Evolutionary conservation across 2,113 vertebrate species (phyloP).

Genomic region (Notothenia rossii): DNA sequence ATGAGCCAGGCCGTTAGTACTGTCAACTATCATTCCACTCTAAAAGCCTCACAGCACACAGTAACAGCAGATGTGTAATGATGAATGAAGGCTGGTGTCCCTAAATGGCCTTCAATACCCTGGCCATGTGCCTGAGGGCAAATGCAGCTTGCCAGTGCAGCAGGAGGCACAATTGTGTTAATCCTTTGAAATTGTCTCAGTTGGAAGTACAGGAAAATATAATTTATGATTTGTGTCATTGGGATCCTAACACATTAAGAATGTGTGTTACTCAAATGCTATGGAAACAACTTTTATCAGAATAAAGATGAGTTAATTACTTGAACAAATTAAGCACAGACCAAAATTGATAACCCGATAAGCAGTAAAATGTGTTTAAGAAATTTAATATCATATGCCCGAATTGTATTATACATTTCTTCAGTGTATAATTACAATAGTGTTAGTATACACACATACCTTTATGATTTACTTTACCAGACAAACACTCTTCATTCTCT

Average conservation of each 20-base stretch:
- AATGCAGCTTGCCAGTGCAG: slow-evolving; percentile 17
- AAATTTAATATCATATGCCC: background rate
- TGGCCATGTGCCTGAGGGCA: slow-evolving; percentile 8
- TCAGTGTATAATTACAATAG: slow-evolving; percentile 3
- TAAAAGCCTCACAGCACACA: slow-evolving; percentile 3
- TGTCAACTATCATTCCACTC: background rate
- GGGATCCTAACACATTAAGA: background rate
- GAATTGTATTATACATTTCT: background rate
- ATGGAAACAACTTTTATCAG: background rate
- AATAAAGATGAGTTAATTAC: background rate
- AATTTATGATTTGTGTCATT: background rate
- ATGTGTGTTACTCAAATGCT: background rate
- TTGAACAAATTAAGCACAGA: slow-evolving; percentile 8
- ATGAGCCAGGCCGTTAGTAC: background rate
- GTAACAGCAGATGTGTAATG: background rate
- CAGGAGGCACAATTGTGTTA: background rate
- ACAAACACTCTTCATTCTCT: slow-evolving; percentile 13
- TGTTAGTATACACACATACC: slow-evolving; percentile 17
- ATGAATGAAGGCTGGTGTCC: slow-evolving; percentile 2
- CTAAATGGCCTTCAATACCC: background rate
- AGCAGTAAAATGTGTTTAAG: background rate
- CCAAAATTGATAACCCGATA: background rate
- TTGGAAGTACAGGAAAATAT: background rate
- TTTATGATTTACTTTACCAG: slow-evolving; percentile 21
- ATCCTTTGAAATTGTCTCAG: background rate